phyloP scores from a whole-genome alignment of 64 coral and sea anemone genomes.

The Stichodactyla mertensii region DNA sequence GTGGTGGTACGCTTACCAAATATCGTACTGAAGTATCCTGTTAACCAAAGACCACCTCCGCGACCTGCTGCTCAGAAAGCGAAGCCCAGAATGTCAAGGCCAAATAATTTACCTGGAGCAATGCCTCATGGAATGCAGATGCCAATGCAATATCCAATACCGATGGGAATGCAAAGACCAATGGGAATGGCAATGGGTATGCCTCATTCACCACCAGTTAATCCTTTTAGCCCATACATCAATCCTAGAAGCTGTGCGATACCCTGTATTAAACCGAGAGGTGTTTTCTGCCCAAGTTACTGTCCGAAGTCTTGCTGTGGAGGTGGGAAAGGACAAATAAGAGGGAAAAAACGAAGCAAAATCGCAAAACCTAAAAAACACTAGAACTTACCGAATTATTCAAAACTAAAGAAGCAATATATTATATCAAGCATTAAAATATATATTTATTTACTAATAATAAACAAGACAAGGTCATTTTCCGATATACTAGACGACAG shows the following conservation, averaged over 20 bases:
- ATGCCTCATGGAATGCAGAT: background rate
- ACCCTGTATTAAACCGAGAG: background rate
- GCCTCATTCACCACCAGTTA: background rate
- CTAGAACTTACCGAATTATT: background rate
- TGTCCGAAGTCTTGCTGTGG: background rate
- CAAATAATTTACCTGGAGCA: background rate
- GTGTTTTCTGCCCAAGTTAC: constrained; percentile 11
- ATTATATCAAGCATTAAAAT: background rate
- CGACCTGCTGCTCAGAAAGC: background rate
- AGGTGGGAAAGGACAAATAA: background rate
- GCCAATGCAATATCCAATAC: background rate
- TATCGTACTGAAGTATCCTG: constrained; percentile 8
- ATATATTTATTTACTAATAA: background rate
- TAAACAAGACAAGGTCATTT: background rate
- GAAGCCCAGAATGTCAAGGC: background rate
- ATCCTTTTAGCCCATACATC: background rate
- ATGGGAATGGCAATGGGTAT: background rate
- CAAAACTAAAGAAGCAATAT: background rate
- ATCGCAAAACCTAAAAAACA: background rate
- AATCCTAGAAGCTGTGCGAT: constrained; percentile 4
- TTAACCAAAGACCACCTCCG: background rate
- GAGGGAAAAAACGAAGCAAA: background rate
- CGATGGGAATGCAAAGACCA: background rate
- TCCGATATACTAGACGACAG: background rate
- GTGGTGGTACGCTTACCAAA: constrained; percentile 1